A percentile compares a stretch with the other conserved stretches of the same genome.
phyloP scores from a whole-genome alignment of 2,797 vertebrate genomes.

The Manis javanica region DNA sequence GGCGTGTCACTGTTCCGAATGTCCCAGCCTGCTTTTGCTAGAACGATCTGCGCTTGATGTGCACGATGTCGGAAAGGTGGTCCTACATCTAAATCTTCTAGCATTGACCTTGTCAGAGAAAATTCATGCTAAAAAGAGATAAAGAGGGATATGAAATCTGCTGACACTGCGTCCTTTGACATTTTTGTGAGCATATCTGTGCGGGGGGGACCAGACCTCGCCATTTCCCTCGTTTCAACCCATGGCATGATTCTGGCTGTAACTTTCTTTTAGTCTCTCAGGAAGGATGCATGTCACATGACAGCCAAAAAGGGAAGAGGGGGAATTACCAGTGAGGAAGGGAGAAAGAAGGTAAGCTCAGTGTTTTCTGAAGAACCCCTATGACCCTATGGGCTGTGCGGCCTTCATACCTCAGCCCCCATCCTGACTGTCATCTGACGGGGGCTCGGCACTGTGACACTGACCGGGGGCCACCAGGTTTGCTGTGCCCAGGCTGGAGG shows the following conservation, averaged over 20 bases:
- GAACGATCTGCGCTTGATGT: accelerated
- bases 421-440: not conserved
- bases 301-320: not conserved
- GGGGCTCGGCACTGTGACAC: too few relatives aligned
- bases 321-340: not conserved
- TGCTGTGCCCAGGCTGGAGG: accelerated
- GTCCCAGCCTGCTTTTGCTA: accelerated
- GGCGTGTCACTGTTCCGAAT: accelerated
- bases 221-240: accelerated
- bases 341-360: slow-evolving; percentile 28
- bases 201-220: not conserved
- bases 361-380: slow-evolving; percentile 47
- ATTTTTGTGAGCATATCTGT: accelerated
- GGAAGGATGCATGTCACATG: not conserved
- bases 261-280: not conserved
- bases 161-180: accelerated
- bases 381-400: slow-evolving; percentile 12
- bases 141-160: not conserved
- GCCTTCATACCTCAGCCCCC: slow-evolving; percentile 21
- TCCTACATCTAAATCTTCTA: accelerated
- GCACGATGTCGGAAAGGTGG: not conserved
- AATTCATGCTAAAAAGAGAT: not conserved
- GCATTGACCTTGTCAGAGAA: not conserved
- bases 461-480: too few relatives aligned
- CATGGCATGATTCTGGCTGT: not conserved